phyloP scores from a whole-genome alignment of 2,888 invertebrate species.

The Macrophya alboannulata region DNA sequence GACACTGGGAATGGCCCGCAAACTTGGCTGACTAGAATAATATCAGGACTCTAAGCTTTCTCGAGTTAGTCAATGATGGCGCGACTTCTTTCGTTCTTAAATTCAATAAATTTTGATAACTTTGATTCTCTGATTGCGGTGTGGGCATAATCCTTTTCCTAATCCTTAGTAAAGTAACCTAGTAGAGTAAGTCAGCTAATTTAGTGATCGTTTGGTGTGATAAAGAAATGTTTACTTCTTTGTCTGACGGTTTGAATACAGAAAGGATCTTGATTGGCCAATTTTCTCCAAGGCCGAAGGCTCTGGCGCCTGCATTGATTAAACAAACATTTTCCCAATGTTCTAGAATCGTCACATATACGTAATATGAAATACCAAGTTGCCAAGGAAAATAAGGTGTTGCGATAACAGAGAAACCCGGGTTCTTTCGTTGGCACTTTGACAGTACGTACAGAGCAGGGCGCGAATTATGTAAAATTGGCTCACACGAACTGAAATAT shows the following conservation, averaged over 20 bases:
- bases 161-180: not conserved
- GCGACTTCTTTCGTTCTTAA: slow-evolving; percentile 7
- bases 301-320: not conserved
- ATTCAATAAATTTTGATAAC: not conserved
- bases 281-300: slow-evolving; percentile 33
- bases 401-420: slow-evolving; percentile 18
- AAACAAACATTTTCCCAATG: slow-evolving; percentile 26
- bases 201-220: not conserved
- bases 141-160: not conserved
- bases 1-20: slow-evolving; percentile 54
- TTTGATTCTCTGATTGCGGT: not conserved
- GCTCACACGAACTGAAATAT: not conserved
- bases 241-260: slow-evolving; percentile 22
- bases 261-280: slow-evolving; percentile 34
- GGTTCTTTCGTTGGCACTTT: slow-evolving; percentile 32
- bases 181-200: not conserved
- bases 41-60: slow-evolving; percentile 54
- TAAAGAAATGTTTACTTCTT: slow-evolving; percentile 19
- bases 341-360: slow-evolving; percentile 17
- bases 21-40: slow-evolving; percentile 56
- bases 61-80: slow-evolving; percentile 42
- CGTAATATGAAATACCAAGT: slow-evolving; percentile 26
- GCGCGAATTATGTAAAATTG: slow-evolving; percentile 13
- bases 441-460: not conserved
- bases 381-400: slow-evolving; percentile 36